Base-by-base conservation (phyloP, 2,797 vertebrate species). In the Cyclopterus lumpus region DNA sequence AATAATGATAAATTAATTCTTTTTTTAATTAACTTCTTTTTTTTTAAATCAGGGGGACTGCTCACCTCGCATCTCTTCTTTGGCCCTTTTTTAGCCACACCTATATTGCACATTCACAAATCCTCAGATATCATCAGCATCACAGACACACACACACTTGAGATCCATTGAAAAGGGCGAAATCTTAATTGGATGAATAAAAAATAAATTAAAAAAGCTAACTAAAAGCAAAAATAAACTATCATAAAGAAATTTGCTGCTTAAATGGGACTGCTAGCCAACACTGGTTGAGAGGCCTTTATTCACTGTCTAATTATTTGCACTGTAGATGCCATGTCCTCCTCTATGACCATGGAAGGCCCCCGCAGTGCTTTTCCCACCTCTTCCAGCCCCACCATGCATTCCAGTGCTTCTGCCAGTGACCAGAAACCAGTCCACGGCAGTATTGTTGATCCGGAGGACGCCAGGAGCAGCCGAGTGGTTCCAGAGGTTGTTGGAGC, bases 261-360 rank as follows among this genome's bases (percentile, higher is more conserved):
- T 95, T 95, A 95, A 95, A 93, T 96, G 96, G 96, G 96, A 97
- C 95, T 96, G 97, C 95, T 97, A 97, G 97, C 95, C 96, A 96
- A 90, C 91, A 36, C 92, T 93, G 91, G 83, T 93, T 86, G 89
- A 92, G 94, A 93, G 91, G 81, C 87, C 93, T 95, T 94, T 97
- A 97, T 96, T 99, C 89, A 99, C 95, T 96, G 90, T 95, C 92
- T 92, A 94, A 96, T 97, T 97, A 93, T 99, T 95, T 97, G 92
- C 89, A 97, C 97, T 95, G 93, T 98, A 99, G 98, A 99, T 99
- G 97, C 96, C 94, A 96, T 95, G 96, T 95, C 96, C 95, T 97
- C 97, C 94, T 95, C 97, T 95, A 95, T 97, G 97, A 97, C 97
- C 96, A 97, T 95, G 96, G 97, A 97, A 96, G 97, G 97, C 96